phyloP scores from a whole-genome alignment of 2,113 vertebrate species.

The Erpornis zantholeuca region DNA sequence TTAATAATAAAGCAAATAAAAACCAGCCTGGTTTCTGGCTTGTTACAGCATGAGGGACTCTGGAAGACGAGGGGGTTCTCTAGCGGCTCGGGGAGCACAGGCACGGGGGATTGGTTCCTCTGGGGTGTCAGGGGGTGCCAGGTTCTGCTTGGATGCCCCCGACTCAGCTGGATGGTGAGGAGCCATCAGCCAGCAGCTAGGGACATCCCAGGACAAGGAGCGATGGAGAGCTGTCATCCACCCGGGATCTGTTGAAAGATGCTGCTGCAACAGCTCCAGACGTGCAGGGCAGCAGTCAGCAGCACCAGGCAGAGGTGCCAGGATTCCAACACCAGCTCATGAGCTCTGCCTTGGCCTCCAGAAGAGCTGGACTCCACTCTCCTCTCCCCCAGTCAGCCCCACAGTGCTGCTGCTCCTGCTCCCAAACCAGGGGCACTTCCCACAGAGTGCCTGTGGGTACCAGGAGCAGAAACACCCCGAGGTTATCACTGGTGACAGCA shows the following conservation, averaged over 20 bases:
- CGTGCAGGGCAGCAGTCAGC: not conserved
- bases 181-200: not conserved
- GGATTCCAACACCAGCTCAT: not conserved
- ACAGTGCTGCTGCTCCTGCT: not conserved
- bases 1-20: slow-evolving; percentile 23
- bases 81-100: accelerated
- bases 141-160: not conserved
- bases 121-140: not conserved
- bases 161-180: not conserved
- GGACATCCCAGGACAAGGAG: not conserved
- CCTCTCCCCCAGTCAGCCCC: not conserved
- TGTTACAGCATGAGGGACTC: not conserved
- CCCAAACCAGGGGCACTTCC: not conserved
- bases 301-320: not conserved
- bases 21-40: not conserved
- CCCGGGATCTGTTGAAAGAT: not conserved
- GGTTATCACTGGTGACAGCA: not conserved
- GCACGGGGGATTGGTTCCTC: accelerated
- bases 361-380: not conserved
- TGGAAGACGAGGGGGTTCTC: not conserved
- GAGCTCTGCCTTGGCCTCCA: not conserved
- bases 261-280: not conserved
- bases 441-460: accelerated
- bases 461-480: accelerated
- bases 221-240: not conserved